phyloP scores from a whole-genome alignment of 1,140 invertebrate species.

The Nebria ingens region DNA sequence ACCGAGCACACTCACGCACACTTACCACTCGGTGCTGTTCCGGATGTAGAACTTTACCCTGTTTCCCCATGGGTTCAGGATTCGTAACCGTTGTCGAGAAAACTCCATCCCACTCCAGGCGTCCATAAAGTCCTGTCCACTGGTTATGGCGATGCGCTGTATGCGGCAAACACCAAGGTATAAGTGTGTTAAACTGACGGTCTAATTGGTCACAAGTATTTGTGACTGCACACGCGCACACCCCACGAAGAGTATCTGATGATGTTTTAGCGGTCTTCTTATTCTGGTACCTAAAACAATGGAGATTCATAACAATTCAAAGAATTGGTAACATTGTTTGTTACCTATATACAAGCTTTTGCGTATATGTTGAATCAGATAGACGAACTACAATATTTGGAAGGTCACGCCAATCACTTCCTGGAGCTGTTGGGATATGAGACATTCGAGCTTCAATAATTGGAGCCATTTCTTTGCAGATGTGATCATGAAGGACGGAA shows the following conservation, averaged over 20 bases:
- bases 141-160: slow-evolving; percentile 79
- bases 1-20: slow-evolving; percentile 76
- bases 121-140: slow-evolving; percentile 68
- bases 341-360: slow-evolving; percentile 41
- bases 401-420: slow-evolving; percentile 80
- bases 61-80: slow-evolving; percentile 86
- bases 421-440: slow-evolving; percentile 61
- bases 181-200: slow-evolving; percentile 73
- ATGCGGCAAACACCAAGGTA: slow-evolving; percentile 86
- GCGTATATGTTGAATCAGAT: slow-evolving; percentile 52
- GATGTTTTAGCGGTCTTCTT: slow-evolving; percentile 53
- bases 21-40: slow-evolving; percentile 71
- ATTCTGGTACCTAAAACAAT: slow-evolving; percentile 9
- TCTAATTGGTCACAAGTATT: slow-evolving; percentile 58
- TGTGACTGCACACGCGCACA: slow-evolving; percentile 64
- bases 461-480: slow-evolving; percentile 77
- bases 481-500: slow-evolving; percentile 58
- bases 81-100: slow-evolving; percentile 82
- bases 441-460: slow-evolving; percentile 68
- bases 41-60: slow-evolving; percentile 72
- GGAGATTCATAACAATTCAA: background rate
- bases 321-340: background rate
- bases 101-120: slow-evolving; percentile 76
- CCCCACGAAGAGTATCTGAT: slow-evolving; percentile 54
- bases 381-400: slow-evolving; percentile 66